Evolutionary conservation across 1,140 invertebrate genomes (phyloP).

Genomic region (Muscidifurax raptorellus): DNA sequence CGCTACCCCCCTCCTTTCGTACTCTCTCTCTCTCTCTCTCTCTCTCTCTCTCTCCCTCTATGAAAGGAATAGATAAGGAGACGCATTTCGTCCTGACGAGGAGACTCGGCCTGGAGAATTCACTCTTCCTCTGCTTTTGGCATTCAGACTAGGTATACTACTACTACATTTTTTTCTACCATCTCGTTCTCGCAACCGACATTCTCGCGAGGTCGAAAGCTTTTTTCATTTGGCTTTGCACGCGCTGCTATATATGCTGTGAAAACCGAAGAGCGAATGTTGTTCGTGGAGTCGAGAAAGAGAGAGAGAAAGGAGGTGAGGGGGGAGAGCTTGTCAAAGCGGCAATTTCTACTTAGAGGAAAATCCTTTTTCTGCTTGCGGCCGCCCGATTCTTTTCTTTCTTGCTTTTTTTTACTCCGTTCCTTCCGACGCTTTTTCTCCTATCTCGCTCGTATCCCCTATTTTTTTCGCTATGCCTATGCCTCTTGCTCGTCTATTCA

Average conservation of each 20-base stretch:
- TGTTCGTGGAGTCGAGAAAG: neutral
- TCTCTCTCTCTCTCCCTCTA: neutral
- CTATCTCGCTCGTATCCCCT: neutral
- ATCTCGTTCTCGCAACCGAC: neutral
- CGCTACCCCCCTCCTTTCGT: no score
- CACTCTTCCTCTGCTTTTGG: conserved; percentile 11
- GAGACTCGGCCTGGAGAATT: neutral
- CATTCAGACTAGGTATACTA: conserved; percentile 8
- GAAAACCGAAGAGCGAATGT: conserved; percentile 37
- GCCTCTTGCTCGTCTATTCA: neutral
- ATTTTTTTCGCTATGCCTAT: neutral
- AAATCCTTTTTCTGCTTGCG: conserved; percentile 25
- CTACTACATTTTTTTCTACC: neutral
- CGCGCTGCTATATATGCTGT: neutral
- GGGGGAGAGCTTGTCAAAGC: conserved; percentile 34
- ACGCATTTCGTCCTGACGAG: conserved; percentile 36
- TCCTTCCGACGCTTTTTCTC: neutral
- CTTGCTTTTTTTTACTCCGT: neutral
- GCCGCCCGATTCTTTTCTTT: conserved; percentile 10
- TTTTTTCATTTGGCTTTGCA: conserved; percentile 46
- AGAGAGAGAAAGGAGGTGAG: conserved; percentile 15
- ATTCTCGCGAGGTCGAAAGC: conserved; percentile 30
- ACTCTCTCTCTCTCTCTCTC: neutral
- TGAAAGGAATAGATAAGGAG: conserved; percentile 44
- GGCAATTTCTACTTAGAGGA: conserved; percentile 36